Percentiles rank a stretch among this genome's conserved stretches.
phyloP scores from a whole-genome alignment of 2,113 vertebrate species.

The Pseudonaja textilis region DNA sequence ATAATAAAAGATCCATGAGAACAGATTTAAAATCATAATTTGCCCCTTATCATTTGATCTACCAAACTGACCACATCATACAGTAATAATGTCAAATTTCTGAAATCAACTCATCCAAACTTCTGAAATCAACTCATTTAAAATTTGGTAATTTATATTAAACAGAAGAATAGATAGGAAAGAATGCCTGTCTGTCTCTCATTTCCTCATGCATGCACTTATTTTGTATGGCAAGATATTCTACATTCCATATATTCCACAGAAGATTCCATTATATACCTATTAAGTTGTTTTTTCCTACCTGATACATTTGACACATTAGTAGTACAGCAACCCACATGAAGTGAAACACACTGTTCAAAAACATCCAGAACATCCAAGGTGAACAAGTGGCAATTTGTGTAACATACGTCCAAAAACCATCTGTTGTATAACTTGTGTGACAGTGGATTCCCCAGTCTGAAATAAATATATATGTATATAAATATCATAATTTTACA shows the following conservation, averaged over 20 bases:
- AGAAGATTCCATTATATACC: background rate
- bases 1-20: background rate
- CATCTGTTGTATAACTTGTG: constrained; percentile 90
- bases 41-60: background rate
- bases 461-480: constrained; percentile 51
- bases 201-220: background rate
- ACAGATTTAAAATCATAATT: background rate
- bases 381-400: constrained; percentile 97
- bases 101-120: background rate
- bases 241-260: background rate
- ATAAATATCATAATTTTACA: background rate
- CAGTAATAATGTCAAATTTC: background rate
- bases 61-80: background rate
- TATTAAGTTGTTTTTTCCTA: constrained; percentile 57
- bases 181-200: background rate
- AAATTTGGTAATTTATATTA: background rate
- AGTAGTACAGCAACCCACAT: constrained; percentile 99
- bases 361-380: constrained; percentile 99
- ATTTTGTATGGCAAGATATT: background rate
- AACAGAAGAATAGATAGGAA: background rate
- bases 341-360: constrained; percentile 98
- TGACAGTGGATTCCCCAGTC: constrained; percentile 96
- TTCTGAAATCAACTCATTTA: background rate
- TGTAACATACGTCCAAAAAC: constrained; percentile 95
- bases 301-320: constrained; percentile 99